Conservation (phyloP, 2,888 invertebrate species). For the Zaprionus lineosus region DNA sequence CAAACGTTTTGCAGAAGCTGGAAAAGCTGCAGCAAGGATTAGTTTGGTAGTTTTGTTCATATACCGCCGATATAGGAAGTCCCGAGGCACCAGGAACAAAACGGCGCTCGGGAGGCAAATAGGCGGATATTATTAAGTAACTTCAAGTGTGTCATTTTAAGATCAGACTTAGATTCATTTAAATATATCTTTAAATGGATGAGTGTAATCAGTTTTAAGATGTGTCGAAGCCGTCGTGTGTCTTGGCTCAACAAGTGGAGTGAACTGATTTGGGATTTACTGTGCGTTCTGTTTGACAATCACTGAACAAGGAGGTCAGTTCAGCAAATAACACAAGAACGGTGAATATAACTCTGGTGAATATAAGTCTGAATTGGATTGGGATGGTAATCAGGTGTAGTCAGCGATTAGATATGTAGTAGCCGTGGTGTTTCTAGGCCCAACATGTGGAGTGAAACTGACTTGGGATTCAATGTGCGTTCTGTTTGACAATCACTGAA, state of each 20-base stretch:
- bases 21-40: constrained; percentile 16
- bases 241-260: constrained; percentile 46
- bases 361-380: too few species aligned
- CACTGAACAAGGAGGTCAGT: constrained; percentile 43
- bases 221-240: constrained; percentile 23
- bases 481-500: constrained; percentile 81
- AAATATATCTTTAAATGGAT: too few species aligned
- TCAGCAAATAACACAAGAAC: constrained; percentile 81
- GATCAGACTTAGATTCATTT: too few species aligned
- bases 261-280: constrained; percentile 34
- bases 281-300: constrained; percentile 81
- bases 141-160: constrained; percentile 10
- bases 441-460: constrained; percentile 14
- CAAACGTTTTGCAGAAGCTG: constrained; percentile 28
- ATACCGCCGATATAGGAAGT: constrained; percentile 78
- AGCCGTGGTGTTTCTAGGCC: not conserved
- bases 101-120: constrained; percentile 77
- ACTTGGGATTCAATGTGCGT: constrained; percentile 64
- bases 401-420: not conserved
- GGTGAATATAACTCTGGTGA: constrained; percentile 18
- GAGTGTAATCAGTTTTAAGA: constrained; percentile 18
- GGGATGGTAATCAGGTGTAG: not conserved
- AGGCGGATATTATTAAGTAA: constrained; percentile 47
- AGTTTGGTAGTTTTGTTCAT: constrained; percentile 42
- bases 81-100: constrained; percentile 64